Percentiles rank a stretch among this genome's conserved stretches.
These are phyloP conservation scores for Dicrurus megarhynchus DNA, from an alignment of 2,113 vertebrate genomes.

Conservation along the genomic window DNA sequence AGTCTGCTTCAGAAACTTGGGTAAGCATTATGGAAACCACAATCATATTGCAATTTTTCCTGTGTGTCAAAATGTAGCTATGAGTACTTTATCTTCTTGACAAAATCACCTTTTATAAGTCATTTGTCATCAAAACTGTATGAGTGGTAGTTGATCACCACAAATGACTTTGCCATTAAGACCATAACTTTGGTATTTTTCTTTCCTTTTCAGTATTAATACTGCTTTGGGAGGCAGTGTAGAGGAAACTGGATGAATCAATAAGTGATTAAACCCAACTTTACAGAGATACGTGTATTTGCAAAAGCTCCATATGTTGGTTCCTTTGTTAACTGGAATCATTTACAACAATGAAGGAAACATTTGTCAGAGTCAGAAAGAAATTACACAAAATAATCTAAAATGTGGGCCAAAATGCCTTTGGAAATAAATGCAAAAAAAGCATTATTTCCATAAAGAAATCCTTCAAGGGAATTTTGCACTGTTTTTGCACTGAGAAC, in stretches of 20 bases:
- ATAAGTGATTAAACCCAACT: conserved; percentile 62
- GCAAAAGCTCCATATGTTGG: not conserved
- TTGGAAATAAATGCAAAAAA: not conserved
- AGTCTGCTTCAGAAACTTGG: conserved; percentile 26
- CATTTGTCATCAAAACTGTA: conserved; percentile 60
- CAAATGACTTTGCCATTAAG: conserved; percentile 66
- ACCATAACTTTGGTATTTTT: conserved; percentile 51
- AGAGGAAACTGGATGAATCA: conserved; percentile 47
- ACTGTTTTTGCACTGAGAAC: not conserved
- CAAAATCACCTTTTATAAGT: conserved; percentile 56
- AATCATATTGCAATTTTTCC: conserved; percentile 37
- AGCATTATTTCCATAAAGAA: not conserved
- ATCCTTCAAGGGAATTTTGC: not conserved
- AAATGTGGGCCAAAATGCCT: not conserved
- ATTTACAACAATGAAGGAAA: conserved; percentile 44
- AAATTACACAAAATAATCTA: not conserved
- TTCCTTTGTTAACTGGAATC: conserved; percentile 54
- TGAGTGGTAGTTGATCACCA: conserved; percentile 59
- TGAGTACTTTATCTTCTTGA: conserved; percentile 52
- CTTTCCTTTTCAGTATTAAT: conserved; percentile 32
- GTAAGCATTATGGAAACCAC: conserved; percentile 26
- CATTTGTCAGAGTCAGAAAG: conserved; percentile 37
- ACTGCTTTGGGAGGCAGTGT: conserved; percentile 22
- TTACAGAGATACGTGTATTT: conserved; percentile 47
- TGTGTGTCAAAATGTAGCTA: conserved; percentile 57